Evolutionary conservation across 1,140 invertebrate species (phyloP), one percentile per base, ranked within the genome.

Genomic region (Dufourea novaeangliae): DNA sequence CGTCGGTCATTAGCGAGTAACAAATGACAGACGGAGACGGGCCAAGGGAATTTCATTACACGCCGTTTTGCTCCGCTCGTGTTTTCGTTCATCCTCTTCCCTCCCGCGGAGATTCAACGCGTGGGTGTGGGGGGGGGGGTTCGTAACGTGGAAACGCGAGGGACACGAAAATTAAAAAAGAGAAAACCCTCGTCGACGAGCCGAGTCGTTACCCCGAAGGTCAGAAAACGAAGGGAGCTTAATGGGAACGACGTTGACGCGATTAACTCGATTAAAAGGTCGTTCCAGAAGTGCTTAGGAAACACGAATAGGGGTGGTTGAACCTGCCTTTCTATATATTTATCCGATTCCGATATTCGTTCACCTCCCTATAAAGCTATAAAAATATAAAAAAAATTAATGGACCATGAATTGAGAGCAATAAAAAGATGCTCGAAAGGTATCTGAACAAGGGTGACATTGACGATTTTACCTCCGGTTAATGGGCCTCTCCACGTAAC

Each of bases 1-100:
- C 34, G 64, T 27, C 50, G 10, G 73, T 69, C 64, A 76, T 76
- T 76, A 69, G 64, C 54, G 73, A 32, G 54, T 76, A 76, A 69
- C 69, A 69, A 76, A 76, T 69, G 64, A 57, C 64, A 37, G 17
- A 7, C 57, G n/a, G 8, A 12, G n/a, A 50, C 14, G 17, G 62
- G 7, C 22, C 29, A 32, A 22, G 25, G 27, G 39, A 76, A 76
- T 76, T 76, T 69, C 73, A 76, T 76, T 76, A 76, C 39, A 27
- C 64, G 54, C n/a, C 25, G 41, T 44, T 56, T 59, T 59, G 64
- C 72, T 1, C n/a, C 64, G 17, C 41, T 22, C 6, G 32, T 41
- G 63, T 57, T 57, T 46, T 54, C 52, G 56, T 46, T 57, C 66
- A 22, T 3, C 5, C 5, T 8, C 11, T 22, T 5, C n/a, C 37